Conservation (phyloP, 2,113 vertebrate species). For the Labrus mixtus region DNA sequence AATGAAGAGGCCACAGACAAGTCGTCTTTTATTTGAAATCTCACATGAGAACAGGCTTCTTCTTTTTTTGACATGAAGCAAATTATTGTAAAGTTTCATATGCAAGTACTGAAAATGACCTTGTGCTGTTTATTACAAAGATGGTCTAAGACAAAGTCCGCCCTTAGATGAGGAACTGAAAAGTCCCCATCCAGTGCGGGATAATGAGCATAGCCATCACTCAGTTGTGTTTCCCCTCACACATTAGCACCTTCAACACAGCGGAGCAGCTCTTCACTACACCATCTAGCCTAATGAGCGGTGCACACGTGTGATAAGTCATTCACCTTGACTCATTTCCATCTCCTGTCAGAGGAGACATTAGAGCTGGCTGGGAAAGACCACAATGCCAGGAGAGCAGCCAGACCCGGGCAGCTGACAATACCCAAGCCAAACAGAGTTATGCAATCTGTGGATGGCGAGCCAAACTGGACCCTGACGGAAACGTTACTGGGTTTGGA, state of each 20-base stretch:
- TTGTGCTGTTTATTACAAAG: background rate
- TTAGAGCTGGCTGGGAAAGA: slow-evolving; percentile 46
- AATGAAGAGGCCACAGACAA: slow-evolving; percentile 4
- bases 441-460: slow-evolving; percentile 48
- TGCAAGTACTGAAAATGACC: background rate
- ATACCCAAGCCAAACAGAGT: slow-evolving; percentile 46
- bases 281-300: slow-evolving; percentile 46
- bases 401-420: slow-evolving; percentile 65
- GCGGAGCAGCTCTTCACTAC: slow-evolving; percentile 39
- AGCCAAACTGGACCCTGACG: slow-evolving; percentile 33
- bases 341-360: slow-evolving; percentile 56
- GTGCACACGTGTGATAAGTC: slow-evolving; percentile 49
- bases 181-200: slow-evolving; percentile 23
- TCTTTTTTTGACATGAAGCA: background rate
- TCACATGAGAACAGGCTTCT: background rate
- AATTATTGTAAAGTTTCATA: background rate
- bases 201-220: slow-evolving; percentile 53
- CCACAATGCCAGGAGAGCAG: slow-evolving; percentile 62
- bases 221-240: slow-evolving; percentile 60
- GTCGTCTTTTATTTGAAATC: background rate
- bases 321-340: slow-evolving; percentile 67
- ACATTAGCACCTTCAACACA: slow-evolving; percentile 72
- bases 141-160: background rate
- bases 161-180: slow-evolving; percentile 22
- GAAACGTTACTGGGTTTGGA: background rate